A percentile compares a stretch with the other conserved stretches of the same genome.
phyloP scores from a whole-genome alignment of 35 echinoderm and acorn worm genomes.

The Apostichopus californicus region DNA sequence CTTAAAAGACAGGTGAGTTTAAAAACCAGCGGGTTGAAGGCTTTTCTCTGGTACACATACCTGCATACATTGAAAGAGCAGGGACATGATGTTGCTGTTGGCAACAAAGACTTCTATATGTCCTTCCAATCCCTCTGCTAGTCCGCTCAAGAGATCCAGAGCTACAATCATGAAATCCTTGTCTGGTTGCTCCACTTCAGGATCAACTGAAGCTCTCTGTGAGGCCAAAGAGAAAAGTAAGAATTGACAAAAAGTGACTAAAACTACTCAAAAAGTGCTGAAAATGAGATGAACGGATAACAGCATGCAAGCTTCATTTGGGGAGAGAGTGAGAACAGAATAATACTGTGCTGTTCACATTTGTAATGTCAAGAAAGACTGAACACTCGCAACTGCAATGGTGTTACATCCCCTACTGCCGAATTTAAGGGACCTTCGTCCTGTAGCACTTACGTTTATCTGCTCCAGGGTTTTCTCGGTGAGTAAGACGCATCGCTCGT shows the following conservation, averaged over 20 bases:
- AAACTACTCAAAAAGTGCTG: no score
- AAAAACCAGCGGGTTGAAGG: no score
- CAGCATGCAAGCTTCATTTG: no score
- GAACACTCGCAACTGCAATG: no score
- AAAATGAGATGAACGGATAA: no score
- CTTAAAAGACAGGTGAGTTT: no score
- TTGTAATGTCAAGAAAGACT: no score
- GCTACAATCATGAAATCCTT: constrained; percentile 99
- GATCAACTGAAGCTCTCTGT: constrained; percentile 77
- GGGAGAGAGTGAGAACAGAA: no score
- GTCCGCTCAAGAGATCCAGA: constrained; percentile 89
- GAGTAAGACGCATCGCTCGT: constrained; percentile 76
- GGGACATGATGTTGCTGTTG: constrained; percentile 82
- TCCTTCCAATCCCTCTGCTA: constrained; percentile 91
- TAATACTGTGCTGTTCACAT: no score
- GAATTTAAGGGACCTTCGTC: no score
- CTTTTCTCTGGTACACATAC: constrained; percentile 27
- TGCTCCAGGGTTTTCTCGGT: constrained; percentile 89
- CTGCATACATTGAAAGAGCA: constrained; percentile 99
- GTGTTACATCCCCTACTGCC: no score
- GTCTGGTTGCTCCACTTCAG: constrained; percentile 96
- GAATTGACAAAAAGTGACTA: background rate
- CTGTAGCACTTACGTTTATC: constrained; percentile 69
- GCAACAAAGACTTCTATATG: constrained; percentile 89
- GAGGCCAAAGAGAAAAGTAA: background rate